Evolutionary conservation across 1,140 invertebrate genomes (phyloP), one percentile per base, ranked within the genome.

Genomic region (Sarcophaga peregrina): DNA sequence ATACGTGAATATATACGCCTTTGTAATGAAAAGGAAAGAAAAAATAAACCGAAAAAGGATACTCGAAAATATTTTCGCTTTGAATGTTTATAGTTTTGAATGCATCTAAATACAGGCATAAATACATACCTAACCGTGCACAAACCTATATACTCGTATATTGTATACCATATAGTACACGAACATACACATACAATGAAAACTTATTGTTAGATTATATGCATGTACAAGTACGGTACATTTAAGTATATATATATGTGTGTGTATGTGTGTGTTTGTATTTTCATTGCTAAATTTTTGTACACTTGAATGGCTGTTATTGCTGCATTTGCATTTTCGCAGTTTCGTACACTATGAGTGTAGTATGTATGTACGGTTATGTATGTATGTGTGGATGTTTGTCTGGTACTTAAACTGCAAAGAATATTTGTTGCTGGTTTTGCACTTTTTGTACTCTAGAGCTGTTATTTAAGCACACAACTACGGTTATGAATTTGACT

Each of bases 231-330:
- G n/a, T n/a, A 20, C 5, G 1, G 25, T 37, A 37, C 25, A 37
- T 37, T 37, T 37, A n/a, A n/a, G n/a, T n/a, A n/a, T n/a, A n/a
- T n/a, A n/a, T 37, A 37, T 2, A 37, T 37, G 25, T 37, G 25
- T 37, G 25, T 37, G 25, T 37, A 4, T 37, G 25, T 37, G 50
- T 52, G 17, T 68, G 58, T 17, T 20, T 25, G n/a, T 25, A 68
- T 25, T 68, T 68, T 68, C 62, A 68, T 68, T 68, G 62, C n/a
- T 20, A 68, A 17, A 68, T 20, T 68, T 68, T 17, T 20, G 20
- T 68, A 68, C 62, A 68, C 62, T 68, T 68, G 62, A 68, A 68
- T 68, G 62, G 5, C 17, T 68, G 62, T 25, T 68, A 68, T 68
- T 68, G 62, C 62, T 9, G 62, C 62, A 68, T 20, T 68, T 68